Base-by-base conservation (phyloP, 1,140 invertebrate species). In the Pomacea maculata region DNA sequence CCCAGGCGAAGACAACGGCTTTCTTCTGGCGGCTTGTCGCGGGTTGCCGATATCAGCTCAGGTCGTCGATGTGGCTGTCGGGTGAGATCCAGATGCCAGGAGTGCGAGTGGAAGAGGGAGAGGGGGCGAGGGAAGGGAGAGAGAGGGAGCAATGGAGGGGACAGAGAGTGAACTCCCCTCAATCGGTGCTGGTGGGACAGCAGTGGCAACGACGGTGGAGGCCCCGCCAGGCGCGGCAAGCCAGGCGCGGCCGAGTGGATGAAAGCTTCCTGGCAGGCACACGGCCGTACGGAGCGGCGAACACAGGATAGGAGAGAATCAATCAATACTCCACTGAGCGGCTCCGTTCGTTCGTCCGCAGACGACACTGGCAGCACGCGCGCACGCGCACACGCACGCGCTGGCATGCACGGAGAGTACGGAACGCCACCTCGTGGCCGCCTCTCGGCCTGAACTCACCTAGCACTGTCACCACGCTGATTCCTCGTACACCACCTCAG, bases 101-200 rank as follows among this genome's bases (percentile, higher is more conserved):
- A 89, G 93, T 93, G 76, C 92, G 92, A 90, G 79, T 61, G 70
- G 70, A 45, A 74, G 79, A 74, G 67, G 12, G 21, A 12, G 67
- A 12, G 67, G 34, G 57, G 57, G 34, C 19, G 54, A 19, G 72
- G 45, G 45, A 29, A 45, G 17, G 25, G 45, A 45, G 68, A 29
- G 57, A 68, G 14, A 73, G 45, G 34, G 45, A 73, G 72, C 19
- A 45, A 52, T 12, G 34, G 72, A 73, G 29, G 17, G 11, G 34
- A 73, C n/a, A 45, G 54, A 9, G 68, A 12, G 34, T 54, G 19
- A 34, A 73, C n/a, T 45, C 17, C 19, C 21, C 34, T 34, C 71
- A 21, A 21, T 73, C 34, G 34, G 10, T 54, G 19, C 71, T 73
- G 71, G 15, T n/a, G n/a, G 68, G 54, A 54, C 70, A 68, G 57